phyloP scores from a whole-genome alignment of 2,888 invertebrate genomes.

The Phania funesta region DNA sequence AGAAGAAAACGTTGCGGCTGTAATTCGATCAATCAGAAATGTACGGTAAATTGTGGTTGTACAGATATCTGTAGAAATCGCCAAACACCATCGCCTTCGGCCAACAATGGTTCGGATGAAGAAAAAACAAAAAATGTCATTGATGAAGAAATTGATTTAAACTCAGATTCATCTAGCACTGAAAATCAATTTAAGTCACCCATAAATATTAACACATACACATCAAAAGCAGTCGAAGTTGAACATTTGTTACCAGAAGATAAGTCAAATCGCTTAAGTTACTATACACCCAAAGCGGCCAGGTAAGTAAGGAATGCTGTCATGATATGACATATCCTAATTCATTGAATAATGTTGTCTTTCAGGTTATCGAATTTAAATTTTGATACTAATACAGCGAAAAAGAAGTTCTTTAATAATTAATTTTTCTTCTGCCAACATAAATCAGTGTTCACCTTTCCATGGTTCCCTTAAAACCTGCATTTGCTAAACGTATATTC shows the following conservation, averaged over 20 bases:
- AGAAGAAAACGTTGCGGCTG: constrained; percentile 73
- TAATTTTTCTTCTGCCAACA: background rate
- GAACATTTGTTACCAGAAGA: constrained; percentile 55
- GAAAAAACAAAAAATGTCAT: constrained; percentile 32
- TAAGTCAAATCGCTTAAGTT: constrained; percentile 28
- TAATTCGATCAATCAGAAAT: constrained; percentile 66
- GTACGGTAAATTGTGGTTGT: constrained; percentile 64
- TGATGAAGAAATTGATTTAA: constrained; percentile 25
- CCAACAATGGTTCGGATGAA: constrained; percentile 17
- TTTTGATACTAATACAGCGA: constrained; percentile 71
- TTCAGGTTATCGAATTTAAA: constrained; percentile 69
- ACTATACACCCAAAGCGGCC: constrained; percentile 70
- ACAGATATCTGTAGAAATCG: constrained; percentile 59
- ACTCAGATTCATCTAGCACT: no score
- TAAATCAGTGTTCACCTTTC: background rate
- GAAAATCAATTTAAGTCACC: constrained; percentile 43
- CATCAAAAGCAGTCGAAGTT: constrained; percentile 17
- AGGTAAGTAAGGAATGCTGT: constrained; percentile 61
- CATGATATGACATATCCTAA: background rate
- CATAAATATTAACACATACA: constrained; percentile 27
- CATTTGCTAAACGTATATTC: background rate
- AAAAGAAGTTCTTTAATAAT: constrained; percentile 72
- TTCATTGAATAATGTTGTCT: background rate
- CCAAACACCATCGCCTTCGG: background rate
- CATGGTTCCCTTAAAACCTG: background rate